Percentiles rank a stretch among this genome's conserved stretches.
Conservation (phyloP, 1,140 invertebrate genomes). For the Drosophila baimaii region DNA sequence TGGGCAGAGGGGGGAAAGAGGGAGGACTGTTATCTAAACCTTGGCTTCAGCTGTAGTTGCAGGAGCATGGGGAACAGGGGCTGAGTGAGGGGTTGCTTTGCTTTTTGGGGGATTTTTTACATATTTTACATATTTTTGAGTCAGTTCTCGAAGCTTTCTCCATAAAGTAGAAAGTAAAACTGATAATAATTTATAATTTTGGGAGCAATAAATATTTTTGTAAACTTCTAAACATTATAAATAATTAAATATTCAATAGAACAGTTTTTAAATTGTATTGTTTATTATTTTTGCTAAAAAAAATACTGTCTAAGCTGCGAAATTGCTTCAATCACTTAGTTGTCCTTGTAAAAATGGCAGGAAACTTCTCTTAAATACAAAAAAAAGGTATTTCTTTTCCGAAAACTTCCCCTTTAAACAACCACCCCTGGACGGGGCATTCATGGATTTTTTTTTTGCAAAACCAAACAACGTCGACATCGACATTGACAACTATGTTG, state of each 20-base stretch:
- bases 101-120: no score
- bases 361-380: neutral
- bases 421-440: neutral
- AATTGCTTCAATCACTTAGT: neutral
- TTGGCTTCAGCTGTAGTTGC: slow-evolving; percentile 11
- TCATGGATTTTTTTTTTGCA: slow-evolving; percentile 36
- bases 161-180: neutral
- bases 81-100: neutral
- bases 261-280: no score
- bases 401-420: neutral
- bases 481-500: slow-evolving; percentile 70
- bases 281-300: neutral
- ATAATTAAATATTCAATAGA: no score
- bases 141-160: neutral
- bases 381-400: neutral
- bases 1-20: neutral
- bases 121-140: neutral
- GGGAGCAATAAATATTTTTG: no score
- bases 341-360: accelerated
- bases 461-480: slow-evolving; percentile 45
- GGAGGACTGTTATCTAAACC: slow-evolving; percentile 41
- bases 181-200: no score
- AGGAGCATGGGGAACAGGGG: neutral
- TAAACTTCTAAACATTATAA: no score
- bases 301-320: neutral